Evolutionary conservation across 1,140 invertebrate species (phyloP).

Genomic region (Monomorium pharaonis): DNA sequence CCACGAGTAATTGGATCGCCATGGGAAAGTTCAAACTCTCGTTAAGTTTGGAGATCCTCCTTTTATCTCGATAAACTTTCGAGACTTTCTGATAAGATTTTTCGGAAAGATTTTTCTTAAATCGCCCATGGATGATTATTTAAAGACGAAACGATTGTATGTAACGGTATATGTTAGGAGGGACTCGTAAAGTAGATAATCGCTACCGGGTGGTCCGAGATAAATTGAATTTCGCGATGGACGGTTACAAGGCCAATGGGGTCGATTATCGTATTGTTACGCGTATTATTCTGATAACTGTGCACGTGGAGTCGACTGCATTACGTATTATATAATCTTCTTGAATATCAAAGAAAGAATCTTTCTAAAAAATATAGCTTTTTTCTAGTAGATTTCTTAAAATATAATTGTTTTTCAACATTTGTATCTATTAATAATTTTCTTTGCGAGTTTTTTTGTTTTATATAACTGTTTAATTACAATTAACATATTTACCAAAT

Average conservation of each 20-base stretch:
- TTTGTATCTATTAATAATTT: background rate
- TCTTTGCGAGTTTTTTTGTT: background rate
- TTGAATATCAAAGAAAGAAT: background rate
- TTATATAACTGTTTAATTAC: background rate
- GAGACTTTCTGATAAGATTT: background rate
- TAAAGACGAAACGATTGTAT: background rate
- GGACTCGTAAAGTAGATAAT: slow-evolving; percentile 44
- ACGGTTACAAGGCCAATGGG: slow-evolving; percentile 44
- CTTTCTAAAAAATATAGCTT: background rate
- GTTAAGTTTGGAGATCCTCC: background rate
- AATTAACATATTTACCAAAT: background rate
- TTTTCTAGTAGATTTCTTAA: background rate
- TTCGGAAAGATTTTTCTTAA: background rate
- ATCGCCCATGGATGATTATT: background rate
- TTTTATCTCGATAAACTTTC: background rate
- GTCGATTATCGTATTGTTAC: slow-evolving; percentile 49
- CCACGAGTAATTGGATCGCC: slow-evolving; percentile 66
- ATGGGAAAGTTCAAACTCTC: slow-evolving; percentile 62
- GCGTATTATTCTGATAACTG: slow-evolving; percentile 36
- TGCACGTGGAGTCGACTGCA: slow-evolving; percentile 4
- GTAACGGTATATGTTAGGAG: background rate
- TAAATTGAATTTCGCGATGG: slow-evolving; percentile 55
- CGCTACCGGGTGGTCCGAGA: slow-evolving; percentile 43
- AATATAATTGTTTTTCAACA: background rate
- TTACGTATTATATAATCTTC: background rate